phyloP scores from a whole-genome alignment of 2,888 invertebrate genomes.

The Bembecia ichneumoniformis region DNA sequence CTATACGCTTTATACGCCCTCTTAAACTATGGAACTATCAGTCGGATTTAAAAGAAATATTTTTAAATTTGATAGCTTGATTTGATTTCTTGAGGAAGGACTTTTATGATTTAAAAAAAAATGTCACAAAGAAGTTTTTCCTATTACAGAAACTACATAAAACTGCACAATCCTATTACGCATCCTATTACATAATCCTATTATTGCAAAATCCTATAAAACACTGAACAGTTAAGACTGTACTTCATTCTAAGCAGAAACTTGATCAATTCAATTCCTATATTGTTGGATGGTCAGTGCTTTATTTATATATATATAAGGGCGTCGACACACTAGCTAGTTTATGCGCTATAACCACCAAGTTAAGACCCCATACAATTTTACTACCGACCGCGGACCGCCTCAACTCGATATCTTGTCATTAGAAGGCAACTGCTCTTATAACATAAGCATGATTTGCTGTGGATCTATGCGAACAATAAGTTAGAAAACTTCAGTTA shows the following conservation, averaged over 20 bases:
- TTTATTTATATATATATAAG: constrained; percentile 10
- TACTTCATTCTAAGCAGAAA: neutral
- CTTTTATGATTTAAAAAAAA: too few relatives aligned
- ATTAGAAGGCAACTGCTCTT: constrained; percentile 11
- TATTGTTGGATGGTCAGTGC: neutral
- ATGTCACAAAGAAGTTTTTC: neutral
- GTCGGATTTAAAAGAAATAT: too few relatives aligned
- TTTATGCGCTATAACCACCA: constrained; percentile 33
- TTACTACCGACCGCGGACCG: constrained; percentile 16
- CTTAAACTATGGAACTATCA: too few relatives aligned
- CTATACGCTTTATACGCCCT: too few relatives aligned
- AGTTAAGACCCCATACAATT: constrained; percentile 15
- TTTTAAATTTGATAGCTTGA: too few relatives aligned
- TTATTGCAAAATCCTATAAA: too few relatives aligned
- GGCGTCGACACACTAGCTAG: constrained; percentile 22
- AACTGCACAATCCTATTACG: neutral
- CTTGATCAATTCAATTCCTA: neutral
- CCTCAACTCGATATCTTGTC: constrained; percentile 30
- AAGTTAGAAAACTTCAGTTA: too few relatives aligned
- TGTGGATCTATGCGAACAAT: neutral
- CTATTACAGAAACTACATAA: neutral
- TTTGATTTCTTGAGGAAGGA: too few relatives aligned
- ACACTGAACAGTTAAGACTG: neutral
- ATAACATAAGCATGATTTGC: neutral
- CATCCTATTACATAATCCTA: too few relatives aligned